Evolutionary conservation across 1,140 invertebrate species (phyloP).

Genomic region (Nasonia longicornis): DNA sequence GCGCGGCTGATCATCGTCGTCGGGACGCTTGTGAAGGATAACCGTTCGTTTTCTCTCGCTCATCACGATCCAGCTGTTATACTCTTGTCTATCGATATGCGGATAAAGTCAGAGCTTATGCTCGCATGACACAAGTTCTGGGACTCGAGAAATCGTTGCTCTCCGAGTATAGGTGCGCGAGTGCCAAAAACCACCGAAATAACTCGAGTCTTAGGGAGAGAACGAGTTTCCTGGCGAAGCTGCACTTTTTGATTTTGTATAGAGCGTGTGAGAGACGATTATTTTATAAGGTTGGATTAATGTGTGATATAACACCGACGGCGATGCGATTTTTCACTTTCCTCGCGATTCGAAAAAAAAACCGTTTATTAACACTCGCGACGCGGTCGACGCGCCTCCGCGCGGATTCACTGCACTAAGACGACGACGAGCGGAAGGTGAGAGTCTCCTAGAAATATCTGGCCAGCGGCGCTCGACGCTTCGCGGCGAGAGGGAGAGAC

Average conservation of each 20-base stretch:
- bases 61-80: conserved; percentile 47
- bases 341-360: no score
- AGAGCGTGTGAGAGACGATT: no score
- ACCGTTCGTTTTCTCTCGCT: conserved; percentile 54
- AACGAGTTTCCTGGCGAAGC: background rate
- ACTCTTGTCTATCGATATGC: no score
- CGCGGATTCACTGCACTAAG: conserved; percentile 20
- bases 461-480: background rate
- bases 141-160: background rate
- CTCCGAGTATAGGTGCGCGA: no score
- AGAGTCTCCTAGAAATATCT: conserved; percentile 33
- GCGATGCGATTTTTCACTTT: no score
- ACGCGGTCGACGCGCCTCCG: background rate
- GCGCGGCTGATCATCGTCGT: conserved; percentile 23
- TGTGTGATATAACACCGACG: no score
- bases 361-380: no score
- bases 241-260: background rate
- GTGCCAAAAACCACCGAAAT: conserved; percentile 42
- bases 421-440: background rate
- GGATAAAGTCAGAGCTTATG: no score
- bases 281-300: no score
- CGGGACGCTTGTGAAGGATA: conserved; percentile 51
- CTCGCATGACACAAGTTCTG: conserved; percentile 17
- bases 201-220: background rate
- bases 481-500: background rate